Conservation (phyloP, 2,113 vertebrate genomes). For the Ochotona princeps region DNA sequence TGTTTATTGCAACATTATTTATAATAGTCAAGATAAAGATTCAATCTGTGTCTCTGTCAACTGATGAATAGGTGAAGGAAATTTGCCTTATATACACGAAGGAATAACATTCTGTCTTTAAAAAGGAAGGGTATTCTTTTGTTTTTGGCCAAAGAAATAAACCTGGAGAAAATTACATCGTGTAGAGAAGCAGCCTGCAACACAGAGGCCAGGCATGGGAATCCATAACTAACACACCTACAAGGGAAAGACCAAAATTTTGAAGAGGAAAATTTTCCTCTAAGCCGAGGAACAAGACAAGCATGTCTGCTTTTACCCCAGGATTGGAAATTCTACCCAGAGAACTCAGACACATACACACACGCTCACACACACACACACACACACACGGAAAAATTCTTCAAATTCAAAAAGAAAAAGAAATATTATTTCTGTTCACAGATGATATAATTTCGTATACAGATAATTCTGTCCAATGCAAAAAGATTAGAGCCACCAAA, state of each 20-base stretch:
- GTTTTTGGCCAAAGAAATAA: neutral
- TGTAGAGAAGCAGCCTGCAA: neutral
- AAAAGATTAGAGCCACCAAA: conserved; percentile 15
- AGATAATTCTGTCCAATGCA: neutral
- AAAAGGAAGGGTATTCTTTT: neutral
- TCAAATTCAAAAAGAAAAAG: neutral
- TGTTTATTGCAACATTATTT: neutral
- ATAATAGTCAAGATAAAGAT: neutral
- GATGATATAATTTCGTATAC: neutral
- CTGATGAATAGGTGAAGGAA: neutral
- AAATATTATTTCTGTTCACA: neutral
- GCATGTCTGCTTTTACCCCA: neutral
- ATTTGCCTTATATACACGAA: neutral
- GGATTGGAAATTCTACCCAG: neutral
- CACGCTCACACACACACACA: neutral
- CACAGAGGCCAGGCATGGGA: neutral
- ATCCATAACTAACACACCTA: neutral
- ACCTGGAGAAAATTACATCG: neutral
- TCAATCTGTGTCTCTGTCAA: neutral
- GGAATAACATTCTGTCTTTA: neutral
- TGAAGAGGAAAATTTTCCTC: neutral
- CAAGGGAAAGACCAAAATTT: neutral
- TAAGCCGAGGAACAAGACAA: neutral
- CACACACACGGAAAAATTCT: neutral
- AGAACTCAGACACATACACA: neutral